phyloP scores from a whole-genome alignment of 2,888 invertebrate genomes.

The Macrophya annulata region DNA sequence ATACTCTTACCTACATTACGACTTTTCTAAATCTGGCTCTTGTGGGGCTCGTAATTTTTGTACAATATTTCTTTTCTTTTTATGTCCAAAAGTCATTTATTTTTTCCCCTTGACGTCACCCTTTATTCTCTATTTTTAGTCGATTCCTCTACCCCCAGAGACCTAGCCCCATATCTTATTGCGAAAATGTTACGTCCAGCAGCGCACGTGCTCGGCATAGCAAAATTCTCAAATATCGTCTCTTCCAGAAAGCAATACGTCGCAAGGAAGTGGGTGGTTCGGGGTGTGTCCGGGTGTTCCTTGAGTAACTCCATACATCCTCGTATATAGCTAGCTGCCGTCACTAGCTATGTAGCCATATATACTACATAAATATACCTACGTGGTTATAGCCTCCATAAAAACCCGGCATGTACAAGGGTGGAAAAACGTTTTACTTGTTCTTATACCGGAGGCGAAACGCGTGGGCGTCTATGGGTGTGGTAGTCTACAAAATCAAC shows the following conservation, averaged over 20 bases:
- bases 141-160: not conserved
- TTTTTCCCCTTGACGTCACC: not conserved
- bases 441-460: conserved; percentile 57
- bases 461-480: conserved; percentile 63
- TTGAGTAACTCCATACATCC: conserved; percentile 45
- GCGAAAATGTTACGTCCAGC: conserved; percentile 27
- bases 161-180: not conserved
- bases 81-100: not conserved
- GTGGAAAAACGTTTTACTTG: conserved; percentile 63
- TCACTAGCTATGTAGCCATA: conserved; percentile 58
- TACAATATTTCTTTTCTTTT: not conserved
- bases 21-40: conserved; percentile 39
- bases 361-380: conserved; percentile 20
- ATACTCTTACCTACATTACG: conserved; percentile 12
- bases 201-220: conserved; percentile 57
- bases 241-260: conserved; percentile 72
- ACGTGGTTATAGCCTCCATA: conserved; percentile 63
- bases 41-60: not conserved
- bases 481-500: conserved; percentile 60
- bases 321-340: conserved; percentile 8
- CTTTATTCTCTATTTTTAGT: not conserved
- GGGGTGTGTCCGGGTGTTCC: conserved; percentile 69
- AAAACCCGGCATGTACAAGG: conserved; percentile 60
- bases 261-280: conserved; percentile 74
- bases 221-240: conserved; percentile 66